Base-by-base conservation (phyloP, 2,113 vertebrate species). In the Morone chrysops region DNA sequence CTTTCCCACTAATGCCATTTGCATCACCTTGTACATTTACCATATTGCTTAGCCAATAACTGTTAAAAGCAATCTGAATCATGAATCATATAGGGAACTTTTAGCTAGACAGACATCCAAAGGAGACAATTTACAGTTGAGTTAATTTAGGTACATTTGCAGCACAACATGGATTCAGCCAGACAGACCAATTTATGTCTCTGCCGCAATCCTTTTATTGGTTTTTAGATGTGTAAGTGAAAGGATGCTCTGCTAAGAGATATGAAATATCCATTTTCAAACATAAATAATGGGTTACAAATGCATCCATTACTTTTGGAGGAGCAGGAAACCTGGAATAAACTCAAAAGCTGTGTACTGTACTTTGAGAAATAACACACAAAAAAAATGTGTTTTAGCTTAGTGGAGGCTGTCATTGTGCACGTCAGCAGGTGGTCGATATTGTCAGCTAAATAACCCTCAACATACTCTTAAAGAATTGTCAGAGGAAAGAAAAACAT, bases 21-120 rank as follows among this genome's bases (percentile, higher is more conserved):
- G 98, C 98, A 99, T 99, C 98, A 99, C 98, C 98, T 99, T 98
- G 97, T 98, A 98, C 97, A 99, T 98, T 99, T 97, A 97, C 98
- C 95, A 96, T 97, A 97, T 97, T 97, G 98, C 97, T 97, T 96
- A 97, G 98, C 98, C 97, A 98, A 99, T 98, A 99, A 97, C 97
- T 96, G 97, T 97, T 99, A 99, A 99, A 99, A 99, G 98, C 98
- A 98, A 97, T 98, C 96, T 96, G 96, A 98, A 97, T 97, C 98
- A 99, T 99, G 98, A 99, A 99, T 99, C 98, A 99, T 97, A 97
- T 95, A 93, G 96, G 96, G 96, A 98, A 99, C 98, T 99, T 99
- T 98, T 97, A 99, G 97, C 96, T 95, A 96, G 97, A 97, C 96
- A 97, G 96, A 94, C 97, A 96, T 97, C 97, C 96, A 96, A 95